Base-by-base conservation (phyloP, 2,888 invertebrate genomes). In the Lutraria lutraria region DNA sequence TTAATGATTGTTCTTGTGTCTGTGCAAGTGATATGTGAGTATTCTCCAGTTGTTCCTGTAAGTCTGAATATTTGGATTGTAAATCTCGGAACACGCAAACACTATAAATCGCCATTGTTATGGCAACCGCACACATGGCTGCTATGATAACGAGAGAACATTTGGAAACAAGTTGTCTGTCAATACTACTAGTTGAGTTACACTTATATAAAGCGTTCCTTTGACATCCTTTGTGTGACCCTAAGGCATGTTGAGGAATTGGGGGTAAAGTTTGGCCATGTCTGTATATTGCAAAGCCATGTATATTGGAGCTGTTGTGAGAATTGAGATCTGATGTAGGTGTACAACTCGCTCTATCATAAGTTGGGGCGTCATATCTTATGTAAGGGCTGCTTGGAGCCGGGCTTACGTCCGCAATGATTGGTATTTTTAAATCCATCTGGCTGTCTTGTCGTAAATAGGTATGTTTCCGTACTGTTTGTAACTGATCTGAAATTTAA, bases 1-100 rank as follows among this genome's bases (percentile, higher is more conserved):
- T 60, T 25, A 85, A 76, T 4, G 88, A 54, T 43, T 90, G 87
- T 29, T 86, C 63, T 29, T 87, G 84, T n/a, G 80, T 82, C 60
- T 85, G 83, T 8, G 87, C 54, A 19, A 88, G 84, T 0, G 82
- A 85, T 31, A 43, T 16, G 31, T 85, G 85, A 21, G 79, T 56
- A 15, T 13, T 54, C 56, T 43, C 34, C 34, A 85, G 60, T 34
- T 80, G 54, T 25, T 54, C 34, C 16, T 85, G 21, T 3, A 85
- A 56, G 16, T 60, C 60, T 31, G 76, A 56, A 34, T 34, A 85
- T 85, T 79, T 85, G 8, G 85, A 79, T 34, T 54, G 34, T 34
- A 85, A 60, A 60, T 60, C 34, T 6, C 56, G n/a, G 6, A 80
- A 21, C 21, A 79, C 13, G 12, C 25, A 43, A 6, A 34, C 8